Evolutionary conservation across 2,113 vertebrate species (phyloP), one percentile per base, ranked within the genome.

Genomic region (Lampris incognitus): DNA sequence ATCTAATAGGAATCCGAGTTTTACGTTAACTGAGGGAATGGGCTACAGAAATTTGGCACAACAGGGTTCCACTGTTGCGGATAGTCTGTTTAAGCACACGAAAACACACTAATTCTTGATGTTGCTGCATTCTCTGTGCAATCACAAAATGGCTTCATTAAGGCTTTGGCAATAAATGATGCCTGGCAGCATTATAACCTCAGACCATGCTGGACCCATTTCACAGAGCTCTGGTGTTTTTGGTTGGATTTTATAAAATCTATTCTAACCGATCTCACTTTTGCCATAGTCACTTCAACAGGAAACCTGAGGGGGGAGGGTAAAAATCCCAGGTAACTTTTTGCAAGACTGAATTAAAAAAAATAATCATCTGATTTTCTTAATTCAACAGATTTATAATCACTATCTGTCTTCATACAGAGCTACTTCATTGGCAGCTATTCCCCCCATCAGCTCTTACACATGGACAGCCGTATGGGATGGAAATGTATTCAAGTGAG

Each of bases 111-210:
- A 2, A 39, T 69, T 73, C 81, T 76, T 79, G 78, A 24, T 24
- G 24, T 24, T 24, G 24, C 24, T 36, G 24, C 71, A 49, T 77
- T 59, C 59, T 72, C 64, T 50, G 63, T 50, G 83, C 69, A n/a
- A n/a, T 77, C 69, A 72, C 52, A 76, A 85, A 84, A 90, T 84
- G 58, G 69, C 66, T 88, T 69, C 82, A 78, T 79, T 83, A 78
- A 78, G 84, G 72, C 78, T 69, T 68, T 75, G 71, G 39, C 63
- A 81, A 51, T 48, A 81, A 70, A 78, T 86, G 66, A 88, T 77
- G 79, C 76, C 66, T 38, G 65, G 74, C 78, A 80, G 51, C 48
- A 62, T 66, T 81, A 72, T 73, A 39, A 76, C 85, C 86, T 69
- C 57, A 79, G 69, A 86, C 70, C 72, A 73, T 82, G 76, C 66